These are phyloP conservation scores for Mola mola DNA, from an alignment of 2,113 vertebrate genomes.

Conservation along the genomic window DNA sequence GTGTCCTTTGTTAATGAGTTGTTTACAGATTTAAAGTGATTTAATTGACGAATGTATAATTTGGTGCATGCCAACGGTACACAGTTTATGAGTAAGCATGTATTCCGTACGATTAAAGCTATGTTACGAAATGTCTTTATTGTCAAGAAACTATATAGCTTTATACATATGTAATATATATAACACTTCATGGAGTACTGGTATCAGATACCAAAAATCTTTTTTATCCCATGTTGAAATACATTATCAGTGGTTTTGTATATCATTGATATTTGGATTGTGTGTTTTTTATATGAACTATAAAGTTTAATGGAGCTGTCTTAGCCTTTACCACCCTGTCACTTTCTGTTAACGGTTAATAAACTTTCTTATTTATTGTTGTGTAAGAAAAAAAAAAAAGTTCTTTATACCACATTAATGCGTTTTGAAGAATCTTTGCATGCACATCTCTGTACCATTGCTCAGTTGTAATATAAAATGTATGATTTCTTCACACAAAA, in stretches of 20 bases:
- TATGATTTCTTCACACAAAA: not conserved
- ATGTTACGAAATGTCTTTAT: too few species aligned
- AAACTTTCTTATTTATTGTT: conserved; percentile 5
- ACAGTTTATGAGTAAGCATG: too few species aligned
- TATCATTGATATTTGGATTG: not conserved
- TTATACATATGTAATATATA: not conserved
- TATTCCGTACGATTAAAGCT: too few species aligned
- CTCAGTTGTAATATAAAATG: not conserved
- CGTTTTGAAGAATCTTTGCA: not conserved
- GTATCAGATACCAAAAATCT: not conserved
- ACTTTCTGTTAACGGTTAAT: not conserved
- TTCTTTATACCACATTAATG: not conserved
- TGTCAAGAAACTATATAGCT: too few species aligned
- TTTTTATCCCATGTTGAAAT: not conserved
- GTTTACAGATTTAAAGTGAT: not conserved
- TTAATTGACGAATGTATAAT: not conserved
- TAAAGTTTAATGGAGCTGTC: not conserved
- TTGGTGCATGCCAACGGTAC: not conserved
- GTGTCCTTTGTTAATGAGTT: not conserved
- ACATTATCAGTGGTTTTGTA: not conserved
- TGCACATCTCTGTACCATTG: not conserved
- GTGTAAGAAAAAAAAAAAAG: not conserved
- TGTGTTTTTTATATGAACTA: not conserved
- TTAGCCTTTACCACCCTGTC: not conserved
- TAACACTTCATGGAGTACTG: conserved; percentile 4